Base-by-base conservation (phyloP, 2,113 vertebrate genomes). In the Numenius arquata region DNA sequence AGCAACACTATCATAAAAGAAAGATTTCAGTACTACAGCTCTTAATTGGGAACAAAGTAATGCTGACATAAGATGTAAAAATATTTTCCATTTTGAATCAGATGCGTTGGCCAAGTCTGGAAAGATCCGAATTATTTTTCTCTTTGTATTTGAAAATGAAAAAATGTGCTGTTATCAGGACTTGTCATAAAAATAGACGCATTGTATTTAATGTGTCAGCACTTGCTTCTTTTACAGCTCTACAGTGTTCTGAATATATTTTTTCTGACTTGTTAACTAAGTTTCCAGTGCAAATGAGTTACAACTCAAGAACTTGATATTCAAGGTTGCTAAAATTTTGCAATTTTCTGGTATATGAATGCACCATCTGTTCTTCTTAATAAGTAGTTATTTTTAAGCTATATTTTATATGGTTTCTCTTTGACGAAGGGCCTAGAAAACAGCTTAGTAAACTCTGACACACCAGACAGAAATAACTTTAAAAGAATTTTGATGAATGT, bases 271-370 rank as follows among this genome's bases (percentile, higher is more conserved):
- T 79, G 58, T 58, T 85, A 91, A 91, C 85, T 90, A 91, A 88
- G 86, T 96, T 94, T 86, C 93, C 88, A 96, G 81, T 53, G 88
- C 41, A 94, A 97, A 94, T 50, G 62, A 88, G 85, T 95, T 96
- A 75, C 94, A 95, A 68, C 30, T 88, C 67, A 89, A 95, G 91
- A 95, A 95, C 83, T 68, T 80, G 88, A 82, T 95, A 95, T 93
- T 76, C 91, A 70, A 75, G 45, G 88, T 70, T 85, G 58, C 67
- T 92, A 78, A 87, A 95, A 86, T 59, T 88, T 94, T 89, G 86
- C 86, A 81, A n/a, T 83, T 84, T 84, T 90, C 36, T 88, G 34
- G 13, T 88, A 30, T 76, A 73, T 88, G 88, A 96, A 95, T 82
- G 72, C 36, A 90, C 93, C 68, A 63, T 91, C 86, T 97, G 94